Percentiles rank a stretch among this genome's conserved stretches.
phyloP scores from a whole-genome alignment of 2,113 vertebrate genomes.

The Corythoichthys haematopterus region DNA sequence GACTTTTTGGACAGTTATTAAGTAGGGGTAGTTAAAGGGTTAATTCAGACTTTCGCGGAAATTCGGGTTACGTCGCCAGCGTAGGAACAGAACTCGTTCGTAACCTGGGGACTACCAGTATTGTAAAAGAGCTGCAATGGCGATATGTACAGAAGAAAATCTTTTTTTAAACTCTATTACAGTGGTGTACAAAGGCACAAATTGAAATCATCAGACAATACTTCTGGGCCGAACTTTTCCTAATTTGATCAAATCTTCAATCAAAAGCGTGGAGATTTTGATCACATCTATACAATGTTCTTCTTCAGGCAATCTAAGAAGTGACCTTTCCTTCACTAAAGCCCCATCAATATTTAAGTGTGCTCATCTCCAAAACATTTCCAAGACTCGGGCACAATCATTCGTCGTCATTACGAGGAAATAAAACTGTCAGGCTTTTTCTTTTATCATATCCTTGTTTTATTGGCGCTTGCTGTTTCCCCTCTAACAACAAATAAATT shows the following conservation, averaged over 20 bases:
- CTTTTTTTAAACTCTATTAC: neutral
- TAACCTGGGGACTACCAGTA: no score
- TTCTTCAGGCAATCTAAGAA: conserved; percentile 25
- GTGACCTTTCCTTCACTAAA: conserved; percentile 38
- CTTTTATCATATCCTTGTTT: conserved; percentile 50
- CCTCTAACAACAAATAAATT: conserved; percentile 37
- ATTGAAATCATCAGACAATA: neutral
- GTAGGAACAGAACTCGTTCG: no score
- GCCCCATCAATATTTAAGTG: conserved; percentile 48
- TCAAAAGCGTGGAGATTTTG: neutral
- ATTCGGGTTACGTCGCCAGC: no score
- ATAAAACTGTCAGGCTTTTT: conserved; percentile 36
- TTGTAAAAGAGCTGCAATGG: no score
- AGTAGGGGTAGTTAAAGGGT: no score
- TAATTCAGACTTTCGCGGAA: no score
- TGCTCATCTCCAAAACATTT: conserved; percentile 43
- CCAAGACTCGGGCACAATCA: conserved; percentile 16
- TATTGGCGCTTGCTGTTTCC: conserved; percentile 38
- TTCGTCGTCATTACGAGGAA: conserved; percentile 41
- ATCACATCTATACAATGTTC: neutral
- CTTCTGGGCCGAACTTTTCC: neutral
- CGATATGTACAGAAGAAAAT: no score
- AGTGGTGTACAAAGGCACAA: neutral
- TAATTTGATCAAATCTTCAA: neutral
- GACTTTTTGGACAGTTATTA: no score